Evolutionary conservation across 2,888 invertebrate species (phyloP).

Genomic region (Rutpela maculata): DNA sequence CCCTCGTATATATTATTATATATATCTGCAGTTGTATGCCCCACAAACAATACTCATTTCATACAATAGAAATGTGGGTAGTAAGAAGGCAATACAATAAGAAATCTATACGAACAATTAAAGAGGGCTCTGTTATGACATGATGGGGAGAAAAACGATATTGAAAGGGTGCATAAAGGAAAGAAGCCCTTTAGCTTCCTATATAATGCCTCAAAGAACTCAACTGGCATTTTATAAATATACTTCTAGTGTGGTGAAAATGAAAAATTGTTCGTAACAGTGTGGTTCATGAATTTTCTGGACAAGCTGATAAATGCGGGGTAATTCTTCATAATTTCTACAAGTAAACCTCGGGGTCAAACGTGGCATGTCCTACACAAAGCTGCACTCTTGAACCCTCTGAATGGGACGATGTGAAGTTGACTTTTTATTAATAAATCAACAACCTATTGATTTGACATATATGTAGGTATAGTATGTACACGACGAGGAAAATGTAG

Average conservation of each 20-base stretch:
- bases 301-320: neutral
- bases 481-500: neutral
- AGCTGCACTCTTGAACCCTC: neutral
- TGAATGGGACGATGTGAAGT: neutral
- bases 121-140: conserved; percentile 19
- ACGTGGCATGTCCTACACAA: neutral
- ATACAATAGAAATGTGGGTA: conserved; percentile 19
- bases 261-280: conserved; percentile 9
- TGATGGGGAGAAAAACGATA: conserved; percentile 15
- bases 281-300: neutral
- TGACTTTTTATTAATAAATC: conserved; percentile 2
- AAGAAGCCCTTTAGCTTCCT: conserved; percentile 1
- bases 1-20: too few species aligned
- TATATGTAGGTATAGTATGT: neutral
- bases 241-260: neutral
- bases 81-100: conserved; percentile 20
- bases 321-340: conserved; percentile 7
- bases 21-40: too few species aligned
- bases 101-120: conserved; percentile 42
- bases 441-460: neutral
- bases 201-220: conserved; percentile 1
- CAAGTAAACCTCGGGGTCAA: neutral
- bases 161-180: conserved; percentile 25
- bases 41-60: conserved; percentile 21
- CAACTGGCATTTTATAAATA: conserved; percentile 8